Evolutionary conservation across 1,140 invertebrate species (phyloP).

Genomic region (Calephelis nemesis): DNA sequence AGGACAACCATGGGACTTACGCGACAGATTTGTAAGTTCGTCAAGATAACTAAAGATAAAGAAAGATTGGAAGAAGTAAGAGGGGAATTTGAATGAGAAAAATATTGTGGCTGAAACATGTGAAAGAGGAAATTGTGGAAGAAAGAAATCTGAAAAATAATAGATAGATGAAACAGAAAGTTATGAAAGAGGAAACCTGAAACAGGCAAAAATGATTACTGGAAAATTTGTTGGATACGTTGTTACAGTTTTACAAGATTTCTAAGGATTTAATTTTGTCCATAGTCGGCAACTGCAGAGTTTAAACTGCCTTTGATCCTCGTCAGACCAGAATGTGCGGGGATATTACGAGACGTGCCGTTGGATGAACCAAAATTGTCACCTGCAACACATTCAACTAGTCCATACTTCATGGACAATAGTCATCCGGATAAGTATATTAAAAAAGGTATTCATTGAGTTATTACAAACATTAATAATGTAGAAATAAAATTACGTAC

Average conservation of each 20-base stretch:
- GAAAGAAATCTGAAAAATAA: background rate
- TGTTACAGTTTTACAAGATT: background rate
- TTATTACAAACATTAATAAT: background rate
- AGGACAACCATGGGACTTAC: conserved; percentile 79
- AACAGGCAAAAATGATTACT: background rate
- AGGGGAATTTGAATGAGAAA: background rate
- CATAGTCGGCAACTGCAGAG: conserved; percentile 81
- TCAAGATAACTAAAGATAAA: conserved; percentile 19
- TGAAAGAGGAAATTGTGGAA: conserved; percentile 20
- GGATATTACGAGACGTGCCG: conserved; percentile 79
- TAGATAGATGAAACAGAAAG: background rate
- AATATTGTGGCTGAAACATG: background rate
- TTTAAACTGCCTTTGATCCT: conserved; percentile 83
- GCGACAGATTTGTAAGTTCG: conserved; percentile 82
- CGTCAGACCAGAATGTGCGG: conserved; percentile 83
- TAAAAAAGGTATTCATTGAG: conserved; percentile 72
- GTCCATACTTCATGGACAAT: conserved; percentile 85
- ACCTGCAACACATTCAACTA: conserved; percentile 78
- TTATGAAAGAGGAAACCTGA: background rate
- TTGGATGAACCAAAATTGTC: conserved; percentile 79
- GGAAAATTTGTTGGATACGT: too few relatives aligned
- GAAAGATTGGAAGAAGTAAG: conserved; percentile 6
- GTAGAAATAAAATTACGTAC: too few relatives aligned
- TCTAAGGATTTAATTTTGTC: conserved; percentile 22
- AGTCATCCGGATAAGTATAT: conserved; percentile 83